phyloP scores from a whole-genome alignment of 2,888 invertebrate species.

The Masnerella sp. region DNA sequence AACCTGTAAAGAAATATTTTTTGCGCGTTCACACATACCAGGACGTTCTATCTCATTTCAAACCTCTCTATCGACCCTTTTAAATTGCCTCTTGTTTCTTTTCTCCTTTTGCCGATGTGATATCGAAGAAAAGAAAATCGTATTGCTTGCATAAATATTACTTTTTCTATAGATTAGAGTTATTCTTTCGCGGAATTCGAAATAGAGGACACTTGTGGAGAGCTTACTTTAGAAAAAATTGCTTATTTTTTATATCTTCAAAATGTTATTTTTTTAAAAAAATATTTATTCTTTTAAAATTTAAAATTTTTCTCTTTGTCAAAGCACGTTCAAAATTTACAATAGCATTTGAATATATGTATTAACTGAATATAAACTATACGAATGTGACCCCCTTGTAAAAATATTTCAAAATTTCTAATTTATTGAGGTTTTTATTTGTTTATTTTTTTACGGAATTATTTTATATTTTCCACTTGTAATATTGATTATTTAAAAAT shows the following conservation, averaged over 20 bases:
- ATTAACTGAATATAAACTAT: no score
- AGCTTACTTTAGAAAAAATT: background rate
- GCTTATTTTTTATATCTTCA: no score
- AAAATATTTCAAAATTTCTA: no score
- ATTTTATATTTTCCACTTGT: no score
- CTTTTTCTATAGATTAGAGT: no score
- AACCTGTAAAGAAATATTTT: slow-evolving; percentile 25
- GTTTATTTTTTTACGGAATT: no score
- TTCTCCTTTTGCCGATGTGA: slow-evolving; percentile 6
- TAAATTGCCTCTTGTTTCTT: slow-evolving; percentile 28
- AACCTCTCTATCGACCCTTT: slow-evolving; percentile 42
- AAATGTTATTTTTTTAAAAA: no score
- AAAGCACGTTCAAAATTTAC: no score
- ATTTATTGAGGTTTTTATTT: no score
- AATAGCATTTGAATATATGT: background rate
- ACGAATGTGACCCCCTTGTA: no score
- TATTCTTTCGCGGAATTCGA: slow-evolving; percentile 1
- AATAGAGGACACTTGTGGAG: no score
- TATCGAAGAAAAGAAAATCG: slow-evolving; percentile 19
- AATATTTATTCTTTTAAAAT: background rate
- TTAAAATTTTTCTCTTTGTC: background rate
- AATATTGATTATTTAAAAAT: no score
- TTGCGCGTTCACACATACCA: slow-evolving; percentile 25
- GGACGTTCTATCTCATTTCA: slow-evolving; percentile 31
- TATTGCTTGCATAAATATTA: slow-evolving; percentile 25